Percentiles rank a stretch among this genome's conserved stretches.
Conservation (phyloP, 2,113 vertebrate species). For the Thryonomys swinderianus region DNA sequence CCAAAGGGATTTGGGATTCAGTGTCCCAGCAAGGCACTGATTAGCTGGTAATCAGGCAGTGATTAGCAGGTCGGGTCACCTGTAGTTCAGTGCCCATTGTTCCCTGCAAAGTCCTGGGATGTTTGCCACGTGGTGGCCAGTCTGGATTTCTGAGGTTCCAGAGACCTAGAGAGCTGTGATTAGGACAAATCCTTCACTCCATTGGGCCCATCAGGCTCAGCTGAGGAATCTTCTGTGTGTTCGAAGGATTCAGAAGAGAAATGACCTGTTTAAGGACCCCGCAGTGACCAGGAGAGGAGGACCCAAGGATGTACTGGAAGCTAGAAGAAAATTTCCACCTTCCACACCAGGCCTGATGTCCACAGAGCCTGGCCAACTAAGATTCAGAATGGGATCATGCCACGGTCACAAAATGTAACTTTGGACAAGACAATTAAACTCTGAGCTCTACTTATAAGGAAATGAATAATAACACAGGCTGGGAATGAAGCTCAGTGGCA, state of each 20-base stretch:
- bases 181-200: background rate
- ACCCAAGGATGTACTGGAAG: background rate
- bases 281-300: background rate
- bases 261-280: background rate
- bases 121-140: conserved; percentile 38
- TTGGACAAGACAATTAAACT: background rate
- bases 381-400: background rate
- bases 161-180: background rate
- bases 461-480: background rate
- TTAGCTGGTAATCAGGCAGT: conserved; percentile 86
- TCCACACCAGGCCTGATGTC: rapidly evolving
- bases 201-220: background rate
- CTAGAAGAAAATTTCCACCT: background rate
- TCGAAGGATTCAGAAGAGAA: conserved; percentile 7
- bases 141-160: conserved; percentile 25
- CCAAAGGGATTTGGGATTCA: conserved; percentile 84
- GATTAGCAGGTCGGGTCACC: conserved; percentile 88
- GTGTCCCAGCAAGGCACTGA: conserved; percentile 86
- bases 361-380: background rate
- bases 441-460: background rate
- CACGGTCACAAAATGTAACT: background rate
- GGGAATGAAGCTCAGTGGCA: too few species aligned
- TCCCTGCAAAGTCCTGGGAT: conserved; percentile 78
- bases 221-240: background rate
- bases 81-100: conserved; percentile 83